Conservation (phyloP, 1,140 invertebrate species). For the Neocloeon triangulifer region DNA sequence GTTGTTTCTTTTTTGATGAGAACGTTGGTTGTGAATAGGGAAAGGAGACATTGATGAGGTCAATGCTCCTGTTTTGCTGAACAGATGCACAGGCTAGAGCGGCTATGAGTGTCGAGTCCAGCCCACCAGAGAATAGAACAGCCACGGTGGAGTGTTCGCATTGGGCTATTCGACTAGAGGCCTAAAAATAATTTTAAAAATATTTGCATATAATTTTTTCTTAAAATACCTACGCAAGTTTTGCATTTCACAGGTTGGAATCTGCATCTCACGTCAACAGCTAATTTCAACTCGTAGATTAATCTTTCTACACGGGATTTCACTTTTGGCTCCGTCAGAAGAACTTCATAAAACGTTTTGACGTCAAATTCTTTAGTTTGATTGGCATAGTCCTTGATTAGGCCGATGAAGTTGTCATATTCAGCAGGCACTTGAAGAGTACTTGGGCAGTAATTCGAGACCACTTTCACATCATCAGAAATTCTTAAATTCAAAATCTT, state of each 20-base stretch:
- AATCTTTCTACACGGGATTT: slow-evolving; percentile 21
- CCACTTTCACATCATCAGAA: too few species aligned
- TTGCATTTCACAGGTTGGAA: slow-evolving; percentile 41
- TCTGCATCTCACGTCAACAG: slow-evolving; percentile 34
- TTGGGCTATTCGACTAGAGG: slow-evolving; percentile 96
- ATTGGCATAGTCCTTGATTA: too few species aligned
- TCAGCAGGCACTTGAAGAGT: too few species aligned
- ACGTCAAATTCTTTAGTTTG: too few species aligned
- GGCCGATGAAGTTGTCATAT: too few species aligned
- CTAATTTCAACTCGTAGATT: slow-evolving; percentile 28
- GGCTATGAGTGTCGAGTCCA: slow-evolving; percentile 82
- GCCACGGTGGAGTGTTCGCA: slow-evolving; percentile 55
- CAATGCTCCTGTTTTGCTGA: slow-evolving; percentile 44
- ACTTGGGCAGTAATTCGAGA: too few species aligned
- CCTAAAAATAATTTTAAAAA: too few species aligned
- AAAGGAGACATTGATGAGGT: slow-evolving; percentile 96
- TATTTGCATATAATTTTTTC: slow-evolving; percentile 13
- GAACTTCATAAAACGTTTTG: slow-evolving; percentile 17
- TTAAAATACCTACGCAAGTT: slow-evolving; percentile 20
- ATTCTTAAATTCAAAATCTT: too few species aligned
- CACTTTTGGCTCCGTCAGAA: slow-evolving; percentile 18
- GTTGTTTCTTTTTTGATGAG: too few species aligned
- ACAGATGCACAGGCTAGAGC: slow-evolving; percentile 52
- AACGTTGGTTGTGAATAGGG: too few species aligned
- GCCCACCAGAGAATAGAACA: slow-evolving; percentile 83